Conservation (phyloP, 2,113 vertebrate genomes). For the Hippocampus abdominalis region DNA sequence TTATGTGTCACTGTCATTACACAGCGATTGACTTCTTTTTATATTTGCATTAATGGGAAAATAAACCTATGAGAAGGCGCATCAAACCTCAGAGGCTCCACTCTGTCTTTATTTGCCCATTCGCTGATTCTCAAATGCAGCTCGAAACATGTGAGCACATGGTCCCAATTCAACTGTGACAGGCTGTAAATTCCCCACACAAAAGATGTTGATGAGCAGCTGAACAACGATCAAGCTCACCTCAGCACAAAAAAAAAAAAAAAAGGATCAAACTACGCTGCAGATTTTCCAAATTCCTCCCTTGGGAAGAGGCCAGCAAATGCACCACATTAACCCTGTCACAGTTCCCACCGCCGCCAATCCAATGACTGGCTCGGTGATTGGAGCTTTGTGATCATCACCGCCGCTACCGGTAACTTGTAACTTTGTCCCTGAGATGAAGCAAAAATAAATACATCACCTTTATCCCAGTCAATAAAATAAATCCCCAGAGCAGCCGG, state of each 20-base stretch:
- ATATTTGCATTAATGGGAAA: not conserved
- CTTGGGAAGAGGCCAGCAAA: not conserved
- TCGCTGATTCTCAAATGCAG: not conserved
- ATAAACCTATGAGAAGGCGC: not conserved
- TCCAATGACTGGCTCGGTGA: not conserved
- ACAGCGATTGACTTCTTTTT: not conserved
- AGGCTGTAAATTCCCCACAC: not conserved
- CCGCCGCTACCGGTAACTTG: no score
- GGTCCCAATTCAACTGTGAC: not conserved
- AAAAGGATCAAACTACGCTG: not conserved
- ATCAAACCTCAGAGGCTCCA: not conserved
- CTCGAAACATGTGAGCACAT: not conserved
- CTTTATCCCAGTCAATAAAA: conserved; percentile 33
- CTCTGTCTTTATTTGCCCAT: not conserved
- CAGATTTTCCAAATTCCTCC: conserved; percentile 1
- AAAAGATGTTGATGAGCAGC: not conserved
- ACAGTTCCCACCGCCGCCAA: not conserved
- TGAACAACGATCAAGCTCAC: not conserved
- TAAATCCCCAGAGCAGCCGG: conserved; percentile 18
- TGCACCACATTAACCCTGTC: not conserved
- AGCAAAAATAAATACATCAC: conserved; percentile 35
- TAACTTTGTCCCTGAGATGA: not conserved
- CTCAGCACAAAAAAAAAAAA: conserved; percentile 1
- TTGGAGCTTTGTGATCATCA: not conserved
- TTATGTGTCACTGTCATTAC: no score